Base-by-base conservation (phyloP, 2,888 invertebrate genomes). In the Dynastes maya region DNA sequence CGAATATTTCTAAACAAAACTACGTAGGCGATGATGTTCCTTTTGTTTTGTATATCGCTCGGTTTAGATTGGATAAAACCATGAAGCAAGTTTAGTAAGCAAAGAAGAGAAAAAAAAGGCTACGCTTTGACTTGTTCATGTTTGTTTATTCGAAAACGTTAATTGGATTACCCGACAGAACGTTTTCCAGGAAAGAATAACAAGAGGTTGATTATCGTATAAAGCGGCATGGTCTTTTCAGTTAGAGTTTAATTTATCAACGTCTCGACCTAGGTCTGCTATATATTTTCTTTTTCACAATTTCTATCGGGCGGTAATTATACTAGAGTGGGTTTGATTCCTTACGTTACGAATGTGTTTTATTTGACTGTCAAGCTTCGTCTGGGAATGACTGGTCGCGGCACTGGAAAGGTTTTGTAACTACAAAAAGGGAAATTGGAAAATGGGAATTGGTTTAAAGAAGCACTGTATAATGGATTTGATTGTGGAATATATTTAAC, bases 211-310 rank as follows among this genome's bases (percentile, higher is more conserved):
- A 22, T 67, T 45, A 67, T 67, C 40, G 45, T 27, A 11, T 67
- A 16, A 40, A 40, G 22, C 22, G 63, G 4, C 13, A 13, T 5
- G 29, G 63, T 22, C 16, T 4, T 64, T 67, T 45, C 6, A 45
- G 40, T 22, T 16, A 67, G 45, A 22, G 65, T 67, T 67, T 67
- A 45, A 67, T 67, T 67, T 67, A 67, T 67, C 65, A 67, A 67
- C 45, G 65, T 67, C 65, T 67, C 45, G 1, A 65, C 16, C 65
- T 45, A 65, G 40, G 65, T 40, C 65, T 40, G 16, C n/a, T 16
- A 5, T 2, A 40, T 16, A 16, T 37, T 40, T 16, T 65, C 40
- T 22, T n/a, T 40, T n/a, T 13, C 6, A 22, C 65, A 65, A 65
- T 65, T 65, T 40, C 22, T 67, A 40, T 65, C 16, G 16, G 37